Evolutionary conservation across 64 coral and sea anemone species (phyloP).

Genomic region (Dendrophyllia cribrosa): DNA sequence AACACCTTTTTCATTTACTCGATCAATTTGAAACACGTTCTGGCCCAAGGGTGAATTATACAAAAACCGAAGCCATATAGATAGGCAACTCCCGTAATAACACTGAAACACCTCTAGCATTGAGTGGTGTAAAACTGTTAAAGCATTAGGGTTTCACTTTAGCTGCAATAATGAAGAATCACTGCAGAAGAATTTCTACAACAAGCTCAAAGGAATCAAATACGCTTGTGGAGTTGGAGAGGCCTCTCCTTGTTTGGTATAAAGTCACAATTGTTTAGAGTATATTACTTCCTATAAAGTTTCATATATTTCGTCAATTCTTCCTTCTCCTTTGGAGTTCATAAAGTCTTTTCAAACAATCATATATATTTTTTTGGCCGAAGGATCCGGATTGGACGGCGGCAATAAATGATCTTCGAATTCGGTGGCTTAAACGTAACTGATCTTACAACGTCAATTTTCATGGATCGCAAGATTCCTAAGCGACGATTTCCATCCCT

Average conservation of each 20-base stretch:
- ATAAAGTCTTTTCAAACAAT: too few relatives aligned
- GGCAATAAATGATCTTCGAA: not conserved
- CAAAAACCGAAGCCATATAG: slow-evolving; percentile 8
- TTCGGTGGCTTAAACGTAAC: too few relatives aligned
- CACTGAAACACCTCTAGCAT: not conserved
- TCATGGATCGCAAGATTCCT: too few relatives aligned
- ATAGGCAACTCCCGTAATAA: not conserved
- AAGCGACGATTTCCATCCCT: not conserved
- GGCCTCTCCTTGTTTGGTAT: too few relatives aligned
- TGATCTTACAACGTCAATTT: too few relatives aligned
- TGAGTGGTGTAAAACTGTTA: not conserved
- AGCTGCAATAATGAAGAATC: too few relatives aligned
- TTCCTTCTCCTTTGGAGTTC: not conserved
- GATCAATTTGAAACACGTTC: not conserved
- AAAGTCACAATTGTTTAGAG: too few relatives aligned
- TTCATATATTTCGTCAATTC: too few relatives aligned
- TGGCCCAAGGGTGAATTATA: not conserved
- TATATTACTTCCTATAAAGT: too few relatives aligned
- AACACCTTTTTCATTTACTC: too few relatives aligned
- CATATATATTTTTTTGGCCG: not conserved
- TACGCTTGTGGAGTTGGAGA: too few relatives aligned
- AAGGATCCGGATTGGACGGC: not conserved
- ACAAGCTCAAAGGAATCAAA: not conserved
- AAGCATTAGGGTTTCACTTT: too few relatives aligned
- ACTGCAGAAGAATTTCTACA: not conserved